Percentiles rank a stretch among this genome's conserved stretches.
phyloP scores from a whole-genome alignment of 2,797 vertebrate genomes.

The Buceros bicornis region DNA sequence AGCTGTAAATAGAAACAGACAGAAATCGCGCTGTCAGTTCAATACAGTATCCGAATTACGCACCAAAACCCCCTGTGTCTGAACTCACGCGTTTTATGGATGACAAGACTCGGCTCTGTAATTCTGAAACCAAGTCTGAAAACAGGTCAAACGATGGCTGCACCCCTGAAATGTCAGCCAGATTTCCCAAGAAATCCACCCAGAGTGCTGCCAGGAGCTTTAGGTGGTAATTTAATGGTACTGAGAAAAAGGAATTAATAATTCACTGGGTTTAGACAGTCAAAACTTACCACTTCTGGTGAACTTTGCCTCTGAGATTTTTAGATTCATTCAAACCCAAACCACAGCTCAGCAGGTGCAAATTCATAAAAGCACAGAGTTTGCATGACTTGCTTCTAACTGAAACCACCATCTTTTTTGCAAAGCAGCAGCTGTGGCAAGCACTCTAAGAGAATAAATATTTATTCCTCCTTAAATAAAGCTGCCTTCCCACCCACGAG shows the following conservation, averaged over 20 bases:
- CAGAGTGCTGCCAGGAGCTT: background rate
- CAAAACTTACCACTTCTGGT: constrained; percentile 45
- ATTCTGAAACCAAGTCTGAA: background rate
- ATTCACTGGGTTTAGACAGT: constrained; percentile 12
- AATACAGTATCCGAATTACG: background rate
- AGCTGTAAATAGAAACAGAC: background rate
- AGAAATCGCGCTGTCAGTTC: background rate
- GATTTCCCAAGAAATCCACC: constrained; percentile 27
- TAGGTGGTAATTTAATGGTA: constrained; percentile 9
- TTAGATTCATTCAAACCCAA: constrained; percentile 51
- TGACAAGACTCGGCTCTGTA: background rate
- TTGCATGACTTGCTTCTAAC: constrained; percentile 24
- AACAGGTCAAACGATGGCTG: background rate
- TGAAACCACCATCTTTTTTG: constrained; percentile 50
- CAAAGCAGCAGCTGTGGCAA: constrained; percentile 67
- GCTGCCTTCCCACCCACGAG: constrained; percentile 64
- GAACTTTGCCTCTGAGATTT: constrained; percentile 58
- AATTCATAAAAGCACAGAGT: constrained; percentile 50
- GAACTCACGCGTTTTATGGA: background rate
- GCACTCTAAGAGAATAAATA: constrained; percentile 59
- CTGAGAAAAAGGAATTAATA: constrained; percentile 38
- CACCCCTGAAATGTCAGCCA: background rate
- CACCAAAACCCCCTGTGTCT: background rate
- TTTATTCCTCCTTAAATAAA: constrained; percentile 73
- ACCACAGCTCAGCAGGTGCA: constrained; percentile 69